Evolutionary conservation across 2,113 vertebrate species (phyloP), one percentile per base, ranked within the genome.

Genomic region (Labrus mixtus): DNA sequence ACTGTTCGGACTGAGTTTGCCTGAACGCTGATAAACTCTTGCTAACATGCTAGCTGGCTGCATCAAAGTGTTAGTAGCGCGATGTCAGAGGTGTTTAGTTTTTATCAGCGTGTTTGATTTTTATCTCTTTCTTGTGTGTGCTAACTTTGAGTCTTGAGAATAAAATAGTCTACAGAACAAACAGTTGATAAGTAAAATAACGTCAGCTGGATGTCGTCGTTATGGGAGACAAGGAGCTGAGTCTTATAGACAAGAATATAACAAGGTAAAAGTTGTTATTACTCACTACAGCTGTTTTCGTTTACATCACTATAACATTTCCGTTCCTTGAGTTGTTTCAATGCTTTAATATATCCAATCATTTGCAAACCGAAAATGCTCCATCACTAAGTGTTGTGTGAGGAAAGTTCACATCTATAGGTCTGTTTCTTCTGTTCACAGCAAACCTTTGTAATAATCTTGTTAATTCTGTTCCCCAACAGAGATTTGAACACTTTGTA

Each of bases 231-330:
- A 89, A 93, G 70, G 95, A 95, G 67, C 88, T 95, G 60, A 91
- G 92, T 78, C 90, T 96, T 15, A 93, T 95, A 62, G 93, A 95
- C 86, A 92, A 93, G 67, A 83, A 91, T 33, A 82, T 96, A 76
- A 90, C 87, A 80, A 95, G 95, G 95, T 96, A 92, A 87, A 6
- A 16, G 3, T 1, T 20, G 58, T 41, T 61, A 1, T 20, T 13
- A 39, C 29, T 33, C 4, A 33, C 29, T 33, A 8, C 17, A 51
- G 13, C 19, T 51, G 8, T n/a, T n/a, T 20, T 8, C 17, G 15
- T 19, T 68, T 2, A 8, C 1, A 29, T 46, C 10, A 63, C 8
- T 46, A 15, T n/a, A 6, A 11, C 17, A 2, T 33, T 58, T 19
- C 8, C 17, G 7, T 48, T 5, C 1, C 8, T 37, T 25, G 20